A percentile compares a stretch with the other conserved stretches of the same genome.
phyloP scores from a whole-genome alignment of 1,140 invertebrate genomes.

The silkworm (Bombyx mori) region ASM3026992v2 NC_085112.1:13558001-13558500 shows the following conservation, averaged over 20 bases:
- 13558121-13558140: no score
- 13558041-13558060: no score
- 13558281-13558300: constrained; percentile 50
- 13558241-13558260: constrained; percentile 50
- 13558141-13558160: no score
- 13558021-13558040: no score
- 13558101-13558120: no score
- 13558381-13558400: constrained; percentile 47
- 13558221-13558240: constrained; percentile 30
- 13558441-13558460: no score
- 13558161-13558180: background rate
- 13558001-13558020: no score
- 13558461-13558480: no score
- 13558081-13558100: no score
- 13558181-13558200: background rate
- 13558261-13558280: constrained; percentile 55
- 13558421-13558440: constrained; percentile 15
- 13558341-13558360: constrained; percentile 28
- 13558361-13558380: constrained; percentile 38
- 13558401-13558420: constrained; percentile 41
- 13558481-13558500: no score
- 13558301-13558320: constrained; percentile 40
- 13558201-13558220: background rate
- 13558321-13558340: constrained; percentile 22
- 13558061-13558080: no score